Evolutionary conservation across 2,888 invertebrate species (phyloP).

Genomic region (Rhamnusium bicolor): DNA sequence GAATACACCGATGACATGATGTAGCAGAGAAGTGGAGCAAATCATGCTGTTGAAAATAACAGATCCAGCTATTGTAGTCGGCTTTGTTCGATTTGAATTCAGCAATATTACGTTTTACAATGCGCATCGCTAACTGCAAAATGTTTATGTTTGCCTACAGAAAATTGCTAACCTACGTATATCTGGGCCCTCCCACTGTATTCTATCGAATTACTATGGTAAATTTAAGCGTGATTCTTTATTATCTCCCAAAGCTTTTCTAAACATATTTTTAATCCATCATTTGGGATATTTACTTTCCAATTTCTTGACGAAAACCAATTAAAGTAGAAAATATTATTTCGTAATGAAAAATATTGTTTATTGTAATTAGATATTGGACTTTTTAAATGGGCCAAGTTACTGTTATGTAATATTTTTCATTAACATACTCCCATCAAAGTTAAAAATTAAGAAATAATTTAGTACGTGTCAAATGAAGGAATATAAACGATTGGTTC

Average conservation of each 20-base stretch:
- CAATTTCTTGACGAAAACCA: too few species aligned
- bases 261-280: too few species aligned
- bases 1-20: constrained; percentile 19
- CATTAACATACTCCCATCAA: too few species aligned
- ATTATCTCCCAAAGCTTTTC: background rate
- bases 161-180: background rate
- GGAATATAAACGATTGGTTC: too few species aligned
- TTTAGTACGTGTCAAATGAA: too few species aligned
- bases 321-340: too few species aligned
- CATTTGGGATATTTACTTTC: too few species aligned
- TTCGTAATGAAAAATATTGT: too few species aligned
- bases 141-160: constrained; percentile 6
- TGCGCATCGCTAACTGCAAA: constrained; percentile 26
- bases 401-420: too few species aligned
- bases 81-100: constrained; percentile 55
- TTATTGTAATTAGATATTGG: too few species aligned
- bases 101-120: constrained; percentile 49
- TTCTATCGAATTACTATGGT: constrained; percentile 11
- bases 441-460: too few species aligned
- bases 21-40: constrained; percentile 21
- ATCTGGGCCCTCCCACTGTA: background rate
- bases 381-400: too few species aligned
- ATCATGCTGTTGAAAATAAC: constrained; percentile 49
- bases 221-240: constrained; percentile 12
- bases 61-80: constrained; percentile 52